Base-by-base conservation (phyloP, 2,888 invertebrate species). In the Diachrysia chrysitis region DNA sequence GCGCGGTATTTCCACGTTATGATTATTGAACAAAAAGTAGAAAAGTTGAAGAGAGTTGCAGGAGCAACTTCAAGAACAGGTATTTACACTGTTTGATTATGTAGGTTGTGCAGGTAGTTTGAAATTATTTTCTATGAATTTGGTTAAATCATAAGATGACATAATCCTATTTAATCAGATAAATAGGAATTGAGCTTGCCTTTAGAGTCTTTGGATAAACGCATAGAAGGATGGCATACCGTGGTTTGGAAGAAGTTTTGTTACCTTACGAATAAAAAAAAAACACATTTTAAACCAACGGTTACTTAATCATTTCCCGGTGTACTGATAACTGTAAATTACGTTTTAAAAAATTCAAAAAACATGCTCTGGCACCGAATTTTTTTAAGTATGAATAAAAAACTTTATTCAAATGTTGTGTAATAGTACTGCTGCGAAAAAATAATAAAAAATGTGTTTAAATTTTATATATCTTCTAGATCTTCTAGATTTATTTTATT, bases 11-110 rank as follows among this genome's bases (percentile, higher is more conserved):
- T 89, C 95, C 95, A 95, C 87, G 88, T 91, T 95, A 93, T 94
- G 93, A 92, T 93, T 92, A 92, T 92, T 92, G 90, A 91, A 94
- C 93, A 95, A 95, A 95, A 95, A 95, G 93, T 93, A 93, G 91
- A 94, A 94, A 94, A 94, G 93, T 93, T 92, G 91, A 94, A 91
- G 94, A 94, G 94, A 95, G 93, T 91, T 94, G 94, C 93, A 93
- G 92, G 93, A 92, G 93, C 94, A 93, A 94, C 93, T 94, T 93
- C 86, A 93, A 93, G 92, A 95, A 95, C 95, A 94, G 94, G 95
- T 95, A 94, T 94, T 94, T 94, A 94, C 90, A 93, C 91, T 92
- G 93, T 94, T 94, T 92, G 90, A 93, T 92, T 93, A 93, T 94
- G 91, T 93, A 93, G 91, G 90, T 90, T 93, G 90, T 91, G 87